Evolutionary conservation across 2,797 vertebrate genomes (phyloP).

Genomic region (Acanthis flammea): DNA sequence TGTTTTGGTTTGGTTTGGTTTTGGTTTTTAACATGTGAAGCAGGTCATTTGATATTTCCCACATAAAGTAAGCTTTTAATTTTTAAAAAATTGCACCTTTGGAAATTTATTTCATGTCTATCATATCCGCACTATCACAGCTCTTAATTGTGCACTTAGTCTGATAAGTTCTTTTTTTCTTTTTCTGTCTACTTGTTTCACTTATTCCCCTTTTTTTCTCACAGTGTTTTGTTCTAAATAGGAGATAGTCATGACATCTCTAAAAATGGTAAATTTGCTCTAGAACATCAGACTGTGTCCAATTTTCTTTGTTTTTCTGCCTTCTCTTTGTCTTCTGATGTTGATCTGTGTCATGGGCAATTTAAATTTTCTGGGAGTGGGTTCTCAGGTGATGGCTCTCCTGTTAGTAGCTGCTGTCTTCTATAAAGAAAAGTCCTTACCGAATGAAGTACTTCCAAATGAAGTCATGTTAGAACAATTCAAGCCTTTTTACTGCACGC

Average conservation of each 20-base stretch:
- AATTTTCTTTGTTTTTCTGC: neutral
- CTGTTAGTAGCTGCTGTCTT: neutral
- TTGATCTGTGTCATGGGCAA: fast-evolving
- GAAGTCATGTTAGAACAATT: neutral
- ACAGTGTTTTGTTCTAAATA: neutral
- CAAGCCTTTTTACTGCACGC: neutral
- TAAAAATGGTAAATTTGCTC: neutral
- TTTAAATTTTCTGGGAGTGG: neutral
- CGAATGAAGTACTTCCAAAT: neutral
- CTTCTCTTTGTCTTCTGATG: neutral
- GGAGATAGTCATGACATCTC: neutral
- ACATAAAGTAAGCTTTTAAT: neutral
- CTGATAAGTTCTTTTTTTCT: neutral
- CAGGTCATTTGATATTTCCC: neutral
- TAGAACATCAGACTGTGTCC: neutral
- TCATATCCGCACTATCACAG: neutral
- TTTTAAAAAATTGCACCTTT: neutral
- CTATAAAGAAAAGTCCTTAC: neutral
- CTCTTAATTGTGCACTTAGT: neutral
- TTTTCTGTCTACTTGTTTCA: neutral
- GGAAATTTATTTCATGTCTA: neutral
- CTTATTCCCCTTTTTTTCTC: neutral
- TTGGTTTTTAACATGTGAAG: neutral
- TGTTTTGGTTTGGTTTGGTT: too few species aligned
- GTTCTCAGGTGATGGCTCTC: neutral